These are phyloP conservation scores for Rhombomys opimus DNA, from an alignment of 2,113 vertebrate species.

Conservation along the genomic window DNA sequence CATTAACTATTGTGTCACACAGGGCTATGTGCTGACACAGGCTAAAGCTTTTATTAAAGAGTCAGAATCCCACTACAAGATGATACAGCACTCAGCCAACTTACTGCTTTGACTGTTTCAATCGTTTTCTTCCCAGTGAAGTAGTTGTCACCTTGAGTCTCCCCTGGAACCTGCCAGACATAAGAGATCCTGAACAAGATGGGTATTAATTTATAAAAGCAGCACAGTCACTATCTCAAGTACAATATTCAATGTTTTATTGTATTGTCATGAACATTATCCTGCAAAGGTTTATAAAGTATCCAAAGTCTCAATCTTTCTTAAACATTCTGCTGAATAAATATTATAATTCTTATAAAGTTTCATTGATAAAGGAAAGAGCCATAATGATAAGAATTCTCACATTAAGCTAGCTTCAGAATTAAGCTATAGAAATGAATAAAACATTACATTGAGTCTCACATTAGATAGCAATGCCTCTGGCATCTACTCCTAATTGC, in stretches of 20 bases:
- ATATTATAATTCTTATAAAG: background rate
- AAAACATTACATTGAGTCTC: background rate
- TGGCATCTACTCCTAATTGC: background rate
- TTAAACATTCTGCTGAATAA: background rate
- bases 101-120: constrained; percentile 98
- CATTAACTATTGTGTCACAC: background rate
- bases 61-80: background rate
- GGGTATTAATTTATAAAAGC: background rate
- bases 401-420: background rate
- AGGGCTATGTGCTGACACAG: background rate
- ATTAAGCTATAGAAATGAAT: background rate
- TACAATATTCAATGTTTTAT: background rate
- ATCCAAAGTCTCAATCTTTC: background rate
- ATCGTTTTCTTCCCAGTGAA: constrained; percentile 95
- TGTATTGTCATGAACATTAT: background rate
- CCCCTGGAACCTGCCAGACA: constrained; percentile 93
- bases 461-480: background rate
- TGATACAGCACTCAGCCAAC: constrained; percentile 67
- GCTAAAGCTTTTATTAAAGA: background rate
- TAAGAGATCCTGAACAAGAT: constrained; percentile 19
- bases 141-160: constrained; percentile 92
- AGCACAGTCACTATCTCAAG: background rate
- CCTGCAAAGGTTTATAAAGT: background rate
- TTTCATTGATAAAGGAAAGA: background rate
- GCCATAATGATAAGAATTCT: background rate